phyloP scores from a whole-genome alignment of 2,113 vertebrate genomes.

The Leucoraja erinaceus region DNA sequence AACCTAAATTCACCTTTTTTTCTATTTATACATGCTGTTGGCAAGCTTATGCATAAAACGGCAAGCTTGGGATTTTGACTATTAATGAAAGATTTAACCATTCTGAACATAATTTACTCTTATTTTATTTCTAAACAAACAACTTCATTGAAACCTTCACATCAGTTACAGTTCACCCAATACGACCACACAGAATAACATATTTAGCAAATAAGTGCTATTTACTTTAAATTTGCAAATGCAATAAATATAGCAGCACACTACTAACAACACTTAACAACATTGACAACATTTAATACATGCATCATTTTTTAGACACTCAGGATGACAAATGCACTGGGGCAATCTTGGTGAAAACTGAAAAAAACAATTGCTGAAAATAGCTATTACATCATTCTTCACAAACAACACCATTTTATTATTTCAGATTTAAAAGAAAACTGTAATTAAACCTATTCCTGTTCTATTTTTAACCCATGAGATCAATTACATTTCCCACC shows the following conservation, averaged over 20 bases:
- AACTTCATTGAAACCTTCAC: neutral
- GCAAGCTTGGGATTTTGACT: neutral
- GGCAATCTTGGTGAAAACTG: constrained; percentile 22
- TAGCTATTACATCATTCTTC: constrained; percentile 12
- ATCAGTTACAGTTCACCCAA: neutral
- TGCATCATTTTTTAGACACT: neutral
- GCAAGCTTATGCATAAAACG: neutral
- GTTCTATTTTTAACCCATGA: neutral
- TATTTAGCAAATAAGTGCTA: neutral
- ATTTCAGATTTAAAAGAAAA: neutral
- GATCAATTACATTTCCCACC: neutral
- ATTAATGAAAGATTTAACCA: neutral
- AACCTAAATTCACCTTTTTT: no score
- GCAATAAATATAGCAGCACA: neutral
- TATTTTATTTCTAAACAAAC: neutral
- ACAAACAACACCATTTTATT: neutral
- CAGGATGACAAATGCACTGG: neutral
- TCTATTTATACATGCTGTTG: neutral
- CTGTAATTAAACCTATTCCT: neutral
- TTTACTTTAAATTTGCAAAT: neutral
- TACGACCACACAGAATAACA: neutral
- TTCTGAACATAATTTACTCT: neutral
- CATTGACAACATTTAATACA: neutral
- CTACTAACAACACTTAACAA: no score
- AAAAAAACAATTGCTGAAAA: neutral